phyloP scores from a whole-genome alignment of 2,113 vertebrate genomes.

The Xerus inauris region DNA sequence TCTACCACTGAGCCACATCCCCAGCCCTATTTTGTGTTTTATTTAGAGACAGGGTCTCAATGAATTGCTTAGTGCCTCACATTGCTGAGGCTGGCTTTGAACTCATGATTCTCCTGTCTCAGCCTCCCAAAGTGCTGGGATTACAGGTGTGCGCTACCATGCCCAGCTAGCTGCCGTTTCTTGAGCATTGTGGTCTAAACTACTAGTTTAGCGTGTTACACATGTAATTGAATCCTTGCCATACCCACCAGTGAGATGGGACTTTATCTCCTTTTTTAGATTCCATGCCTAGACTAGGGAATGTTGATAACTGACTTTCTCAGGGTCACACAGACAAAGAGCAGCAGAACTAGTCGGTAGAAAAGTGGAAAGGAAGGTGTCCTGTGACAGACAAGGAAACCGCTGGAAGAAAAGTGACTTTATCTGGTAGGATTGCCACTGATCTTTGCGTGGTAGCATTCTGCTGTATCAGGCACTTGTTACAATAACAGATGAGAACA shows the following conservation, averaged over 20 bases:
- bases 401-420: neutral
- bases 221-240: neutral
- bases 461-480: neutral
- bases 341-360: neutral
- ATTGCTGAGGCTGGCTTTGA: no score
- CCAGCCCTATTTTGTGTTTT: no score
- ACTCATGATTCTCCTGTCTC: no score
- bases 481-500: neutral
- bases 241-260: no score
- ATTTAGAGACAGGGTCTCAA: no score
- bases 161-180: neutral
- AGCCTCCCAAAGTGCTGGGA: no score
- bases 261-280: neutral
- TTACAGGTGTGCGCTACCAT: no score
- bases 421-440: neutral
- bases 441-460: neutral
- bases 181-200: neutral
- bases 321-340: neutral
- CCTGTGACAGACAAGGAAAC: neutral
- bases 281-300: neutral
- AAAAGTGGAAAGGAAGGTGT: neutral
- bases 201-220: neutral
- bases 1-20: no score
- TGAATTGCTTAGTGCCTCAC: no score
- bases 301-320: neutral